phyloP scores from a whole-genome alignment of 2,888 invertebrate genomes.

The Phortica magna region DNA sequence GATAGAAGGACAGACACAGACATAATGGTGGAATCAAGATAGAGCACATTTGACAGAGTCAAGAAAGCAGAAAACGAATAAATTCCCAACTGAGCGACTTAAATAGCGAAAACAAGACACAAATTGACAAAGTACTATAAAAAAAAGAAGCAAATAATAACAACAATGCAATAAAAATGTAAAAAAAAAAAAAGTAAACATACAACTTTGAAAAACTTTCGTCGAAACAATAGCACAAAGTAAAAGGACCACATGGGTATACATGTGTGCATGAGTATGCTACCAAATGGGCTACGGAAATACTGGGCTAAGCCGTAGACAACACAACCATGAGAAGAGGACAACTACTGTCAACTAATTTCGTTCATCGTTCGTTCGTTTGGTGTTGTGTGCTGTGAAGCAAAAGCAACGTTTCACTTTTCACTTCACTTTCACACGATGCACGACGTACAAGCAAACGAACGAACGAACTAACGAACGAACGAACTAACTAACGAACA shows the following conservation, averaged over 20 bases:
- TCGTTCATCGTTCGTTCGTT: background rate
- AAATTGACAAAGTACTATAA: constrained; percentile 50
- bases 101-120: constrained; percentile 35
- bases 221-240: constrained; percentile 6
- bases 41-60: background rate
- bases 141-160: constrained; percentile 2
- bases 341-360: constrained; percentile 32
- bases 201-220: constrained; percentile 22
- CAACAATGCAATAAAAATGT: background rate
- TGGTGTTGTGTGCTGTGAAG: constrained; percentile 20
- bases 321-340: constrained; percentile 40
- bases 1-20: constrained; percentile 32
- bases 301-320: constrained; percentile 52
- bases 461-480: background rate
- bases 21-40: constrained; percentile 13
- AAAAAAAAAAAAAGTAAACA: constrained; percentile 42
- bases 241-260: background rate
- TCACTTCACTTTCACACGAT: constrained; percentile 74
- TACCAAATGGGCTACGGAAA: constrained; percentile 52
- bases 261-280: background rate
- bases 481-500: background rate
- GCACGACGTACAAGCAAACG: constrained; percentile 5
- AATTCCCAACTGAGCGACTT: constrained; percentile 10
- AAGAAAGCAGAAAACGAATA: constrained; percentile 16
- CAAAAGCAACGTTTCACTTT: constrained; percentile 71